These are phyloP conservation scores for Aromia moschata DNA, from an alignment of 2,888 invertebrate genomes.

Conservation along the genomic window DNA sequence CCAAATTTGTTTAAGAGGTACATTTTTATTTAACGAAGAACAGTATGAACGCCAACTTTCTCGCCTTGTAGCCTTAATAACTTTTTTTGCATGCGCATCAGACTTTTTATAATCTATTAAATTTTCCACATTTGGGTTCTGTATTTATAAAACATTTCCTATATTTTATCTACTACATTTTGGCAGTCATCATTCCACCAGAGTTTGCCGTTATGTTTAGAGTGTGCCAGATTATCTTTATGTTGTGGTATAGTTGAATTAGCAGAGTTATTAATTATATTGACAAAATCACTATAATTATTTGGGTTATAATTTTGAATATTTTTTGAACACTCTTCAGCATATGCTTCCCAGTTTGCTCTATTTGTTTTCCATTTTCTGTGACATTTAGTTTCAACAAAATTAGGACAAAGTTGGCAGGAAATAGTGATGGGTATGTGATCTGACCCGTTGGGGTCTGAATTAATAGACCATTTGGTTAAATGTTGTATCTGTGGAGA, in stretches of 20 bases:
- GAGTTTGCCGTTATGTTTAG: slow-evolving; percentile 2
- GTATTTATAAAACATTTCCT: background rate
- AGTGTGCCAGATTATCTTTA: background rate
- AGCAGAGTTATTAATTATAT: background rate
- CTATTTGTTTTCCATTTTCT: slow-evolving; percentile 5
- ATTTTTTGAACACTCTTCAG: background rate
- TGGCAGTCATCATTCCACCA: slow-evolving; percentile 15
- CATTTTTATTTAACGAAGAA: no score
- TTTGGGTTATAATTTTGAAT: background rate
- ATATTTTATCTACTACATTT: slow-evolving; percentile 2
- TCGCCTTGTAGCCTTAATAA: no score
- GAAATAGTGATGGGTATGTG: slow-evolving; percentile 9
- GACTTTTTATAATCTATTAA: no score
- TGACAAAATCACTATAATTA: background rate
- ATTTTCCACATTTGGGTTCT: no score
- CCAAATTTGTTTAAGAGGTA: no score
- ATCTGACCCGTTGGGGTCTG: slow-evolving; percentile 16
- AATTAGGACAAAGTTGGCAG: background rate
- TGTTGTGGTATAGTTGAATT: slow-evolving; percentile 7
- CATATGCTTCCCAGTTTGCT: slow-evolving; percentile 14
- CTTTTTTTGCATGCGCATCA: no score
- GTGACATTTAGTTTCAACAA: background rate
- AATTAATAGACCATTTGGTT: background rate
- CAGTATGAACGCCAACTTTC: no score
- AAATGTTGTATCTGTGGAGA: slow-evolving; percentile 2